A percentile compares a stretch with the other conserved stretches of the same genome.
phyloP scores from a whole-genome alignment of 2,797 vertebrate species.

The Spinus pinus region DNA sequence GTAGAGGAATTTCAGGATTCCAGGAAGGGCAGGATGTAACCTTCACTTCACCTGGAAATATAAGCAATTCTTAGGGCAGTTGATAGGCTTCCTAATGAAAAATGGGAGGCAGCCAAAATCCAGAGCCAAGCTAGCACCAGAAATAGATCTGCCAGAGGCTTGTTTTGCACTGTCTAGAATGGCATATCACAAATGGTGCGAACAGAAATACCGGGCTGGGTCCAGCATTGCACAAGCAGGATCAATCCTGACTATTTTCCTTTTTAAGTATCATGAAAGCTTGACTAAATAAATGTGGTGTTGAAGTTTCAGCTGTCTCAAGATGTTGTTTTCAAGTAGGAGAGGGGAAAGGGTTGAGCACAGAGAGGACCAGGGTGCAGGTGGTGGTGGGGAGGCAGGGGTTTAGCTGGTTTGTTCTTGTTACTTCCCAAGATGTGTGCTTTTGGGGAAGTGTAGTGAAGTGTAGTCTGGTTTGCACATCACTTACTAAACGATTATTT shows the following conservation, averaged over 20 bases:
- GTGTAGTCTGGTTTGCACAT: neutral
- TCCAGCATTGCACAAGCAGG: neutral
- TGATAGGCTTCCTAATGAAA: conserved; percentile 52
- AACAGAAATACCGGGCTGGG: neutral
- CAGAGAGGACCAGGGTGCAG: neutral
- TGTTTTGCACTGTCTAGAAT: neutral
- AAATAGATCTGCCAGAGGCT: conserved; percentile 55
- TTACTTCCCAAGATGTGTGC: neutral
- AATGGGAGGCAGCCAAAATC: conserved; percentile 55
- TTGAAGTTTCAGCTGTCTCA: neutral
- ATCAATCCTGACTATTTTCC: neutral
- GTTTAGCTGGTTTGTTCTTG: neutral
- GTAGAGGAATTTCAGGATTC: conserved; percentile 29
- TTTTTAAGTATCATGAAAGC: conserved; percentile 2
- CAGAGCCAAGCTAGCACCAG: conserved; percentile 37
- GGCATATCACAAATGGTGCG: neutral
- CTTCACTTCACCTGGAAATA: conserved; percentile 74
- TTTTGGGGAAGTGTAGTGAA: neutral
- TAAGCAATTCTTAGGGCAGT: conserved; percentile 40
- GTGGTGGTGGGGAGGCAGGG: neutral
- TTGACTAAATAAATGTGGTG: neutral
- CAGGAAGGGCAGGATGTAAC: conserved; percentile 68
- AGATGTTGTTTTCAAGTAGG: neutral
- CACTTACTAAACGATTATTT: neutral
- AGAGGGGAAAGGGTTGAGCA: neutral